Evolutionary conservation across 2,888 invertebrate species (phyloP).

Genomic region (Ptilodon capucinus): DNA sequence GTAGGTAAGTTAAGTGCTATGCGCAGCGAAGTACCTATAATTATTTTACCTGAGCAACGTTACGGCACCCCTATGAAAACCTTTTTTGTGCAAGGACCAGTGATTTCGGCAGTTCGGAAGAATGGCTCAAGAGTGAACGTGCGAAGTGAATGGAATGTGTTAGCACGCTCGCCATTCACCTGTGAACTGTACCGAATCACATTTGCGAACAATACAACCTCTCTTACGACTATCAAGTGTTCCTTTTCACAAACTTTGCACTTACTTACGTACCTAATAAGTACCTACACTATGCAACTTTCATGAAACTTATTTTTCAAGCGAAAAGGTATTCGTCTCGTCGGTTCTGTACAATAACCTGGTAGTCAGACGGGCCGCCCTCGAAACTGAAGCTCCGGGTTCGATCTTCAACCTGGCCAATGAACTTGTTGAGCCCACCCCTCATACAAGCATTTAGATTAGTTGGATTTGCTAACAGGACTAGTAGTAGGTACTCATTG

Average conservation of each 20-base stretch:
- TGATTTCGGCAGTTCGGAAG: slow-evolving; percentile 12
- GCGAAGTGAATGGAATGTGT: slow-evolving; percentile 10
- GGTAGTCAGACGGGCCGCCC: no score
- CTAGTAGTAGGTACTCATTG: no score
- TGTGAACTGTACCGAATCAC: slow-evolving; percentile 7
- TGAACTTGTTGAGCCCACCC: no score
- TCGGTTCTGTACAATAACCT: no score
- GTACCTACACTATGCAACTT: background rate
- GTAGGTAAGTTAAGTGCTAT: background rate
- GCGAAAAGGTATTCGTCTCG: background rate
- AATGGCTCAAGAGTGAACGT: slow-evolving; percentile 14
- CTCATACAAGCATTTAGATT: no score
- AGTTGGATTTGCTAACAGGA: no score
- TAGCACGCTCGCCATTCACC: background rate
- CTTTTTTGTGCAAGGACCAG: slow-evolving; percentile 10
- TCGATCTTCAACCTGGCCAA: no score
- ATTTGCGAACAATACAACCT: background rate
- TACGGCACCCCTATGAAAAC: background rate
- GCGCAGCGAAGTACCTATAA: background rate
- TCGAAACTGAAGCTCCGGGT: no score
- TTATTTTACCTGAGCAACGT: background rate
- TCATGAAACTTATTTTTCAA: background rate
- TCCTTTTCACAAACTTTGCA: background rate
- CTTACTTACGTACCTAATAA: background rate
- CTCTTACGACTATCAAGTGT: background rate